Percentiles rank a stretch among this genome's conserved stretches.
Conservation (phyloP, 2,113 vertebrate genomes). For the Rafetus swinhoei region DNA sequence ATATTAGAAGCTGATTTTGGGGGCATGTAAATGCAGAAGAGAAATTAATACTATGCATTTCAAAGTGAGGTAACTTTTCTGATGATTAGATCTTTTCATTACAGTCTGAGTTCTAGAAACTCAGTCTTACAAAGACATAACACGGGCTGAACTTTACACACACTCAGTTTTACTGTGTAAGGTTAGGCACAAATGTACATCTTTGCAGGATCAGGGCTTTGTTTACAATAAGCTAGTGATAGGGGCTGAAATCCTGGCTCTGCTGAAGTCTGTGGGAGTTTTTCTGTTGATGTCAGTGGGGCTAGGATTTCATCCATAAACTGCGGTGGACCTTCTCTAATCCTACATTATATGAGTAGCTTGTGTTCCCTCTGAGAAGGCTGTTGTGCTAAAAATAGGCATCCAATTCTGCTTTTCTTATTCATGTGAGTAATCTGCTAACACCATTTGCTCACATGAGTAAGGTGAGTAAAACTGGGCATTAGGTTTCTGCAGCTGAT, state of each 20-base stretch:
- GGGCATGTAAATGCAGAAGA: background rate
- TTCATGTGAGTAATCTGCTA: background rate
- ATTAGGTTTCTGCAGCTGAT: background rate
- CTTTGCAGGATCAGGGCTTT: background rate
- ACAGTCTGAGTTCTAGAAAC: background rate
- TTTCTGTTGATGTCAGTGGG: conserved; percentile 59
- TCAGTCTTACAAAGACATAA: background rate
- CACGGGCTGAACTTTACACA: background rate
- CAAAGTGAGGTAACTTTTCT: background rate
- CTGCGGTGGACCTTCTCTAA: conserved; percentile 64
- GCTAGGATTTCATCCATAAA: conserved; percentile 53
- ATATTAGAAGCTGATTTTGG: background rate
- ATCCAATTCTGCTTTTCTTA: background rate
- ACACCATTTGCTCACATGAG: accelerated
- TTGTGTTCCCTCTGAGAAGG: background rate
- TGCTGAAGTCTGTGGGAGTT: background rate
- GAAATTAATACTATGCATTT: background rate
- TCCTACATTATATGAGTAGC: background rate
- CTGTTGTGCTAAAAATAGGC: background rate
- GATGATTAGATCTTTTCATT: background rate
- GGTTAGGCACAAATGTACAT: background rate
- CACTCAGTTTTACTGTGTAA: background rate
- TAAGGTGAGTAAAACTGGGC: background rate
- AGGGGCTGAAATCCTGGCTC: conserved; percentile 21
- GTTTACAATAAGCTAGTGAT: background rate